These are phyloP conservation scores for Limenitis camilla DNA, from an alignment of 2,888 invertebrate genomes.

Conservation along the genomic window DNA sequence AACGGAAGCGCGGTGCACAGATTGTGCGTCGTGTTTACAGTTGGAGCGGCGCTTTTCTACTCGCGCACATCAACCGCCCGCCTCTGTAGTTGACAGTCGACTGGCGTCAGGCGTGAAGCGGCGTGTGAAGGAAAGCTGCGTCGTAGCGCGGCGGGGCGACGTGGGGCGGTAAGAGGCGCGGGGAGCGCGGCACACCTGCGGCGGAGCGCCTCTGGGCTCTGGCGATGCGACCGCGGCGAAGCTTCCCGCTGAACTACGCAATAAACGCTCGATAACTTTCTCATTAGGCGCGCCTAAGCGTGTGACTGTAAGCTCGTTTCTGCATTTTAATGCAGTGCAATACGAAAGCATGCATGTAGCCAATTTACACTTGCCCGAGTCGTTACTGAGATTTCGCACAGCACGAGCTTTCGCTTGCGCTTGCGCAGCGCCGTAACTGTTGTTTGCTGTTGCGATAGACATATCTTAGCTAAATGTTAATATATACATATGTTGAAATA, in stretches of 20 bases:
- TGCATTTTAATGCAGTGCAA: constrained; percentile 59
- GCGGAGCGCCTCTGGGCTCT: constrained; percentile 39
- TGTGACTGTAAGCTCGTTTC: constrained; percentile 70
- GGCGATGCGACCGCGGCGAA: constrained; percentile 46
- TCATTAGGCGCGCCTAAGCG: constrained; percentile 73
- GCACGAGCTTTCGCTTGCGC: constrained; percentile 34
- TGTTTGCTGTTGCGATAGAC: constrained; percentile 22
- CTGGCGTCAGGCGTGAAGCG: constrained; percentile 61
- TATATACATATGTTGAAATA: too few relatives aligned
- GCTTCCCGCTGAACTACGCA: constrained; percentile 72
- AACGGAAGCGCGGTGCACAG: constrained; percentile 61
- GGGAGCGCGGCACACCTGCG: constrained; percentile 61
- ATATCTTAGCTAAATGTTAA: too few relatives aligned
- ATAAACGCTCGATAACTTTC: constrained; percentile 75
- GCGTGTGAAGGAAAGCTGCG: constrained; percentile 43
- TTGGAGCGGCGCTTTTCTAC: constrained; percentile 58
- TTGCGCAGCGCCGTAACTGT: constrained; percentile 25
- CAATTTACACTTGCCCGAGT: constrained; percentile 46
- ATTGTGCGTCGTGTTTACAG: constrained; percentile 70
- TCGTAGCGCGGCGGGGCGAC: constrained; percentile 37
- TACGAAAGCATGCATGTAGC: constrained; percentile 51
- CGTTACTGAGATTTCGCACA: constrained; percentile 35
- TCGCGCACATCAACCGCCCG: constrained; percentile 37
- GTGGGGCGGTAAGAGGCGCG: constrained; percentile 36
- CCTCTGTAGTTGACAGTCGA: constrained; percentile 63